A percentile compares a stretch with the other conserved stretches of the same genome.
phyloP scores from a whole-genome alignment of 2,888 invertebrate species.

The Diloba caeruleocephala region DNA sequence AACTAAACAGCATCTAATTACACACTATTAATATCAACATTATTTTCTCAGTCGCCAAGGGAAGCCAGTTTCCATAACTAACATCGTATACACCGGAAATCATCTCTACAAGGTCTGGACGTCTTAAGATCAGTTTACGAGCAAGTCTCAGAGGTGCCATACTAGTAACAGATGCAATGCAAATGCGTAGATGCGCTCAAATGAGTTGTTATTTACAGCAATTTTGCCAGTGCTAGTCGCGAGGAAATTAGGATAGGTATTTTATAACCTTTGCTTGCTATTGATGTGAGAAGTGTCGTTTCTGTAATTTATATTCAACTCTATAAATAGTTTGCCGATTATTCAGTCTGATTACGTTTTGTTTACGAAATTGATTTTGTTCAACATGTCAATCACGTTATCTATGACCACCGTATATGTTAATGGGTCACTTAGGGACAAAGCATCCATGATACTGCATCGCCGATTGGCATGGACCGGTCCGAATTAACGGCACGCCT shows the following conservation, averaged over 20 bases:
- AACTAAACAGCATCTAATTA: conserved; percentile 37
- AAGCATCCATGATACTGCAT: no score
- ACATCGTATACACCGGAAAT: conserved; percentile 40
- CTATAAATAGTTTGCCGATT: no score
- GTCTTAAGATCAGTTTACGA: conserved; percentile 29
- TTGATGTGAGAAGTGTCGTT: background rate
- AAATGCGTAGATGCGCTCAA: conserved; percentile 21
- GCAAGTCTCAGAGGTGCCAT: conserved; percentile 29
- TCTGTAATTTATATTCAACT: background rate
- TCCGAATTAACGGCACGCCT: no score
- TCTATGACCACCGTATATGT: no score
- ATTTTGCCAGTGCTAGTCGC: conserved; percentile 6
- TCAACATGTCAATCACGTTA: no score
- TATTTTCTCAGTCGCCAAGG: background rate
- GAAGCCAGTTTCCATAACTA: conserved; percentile 27
- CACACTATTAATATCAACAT: conserved; percentile 25
- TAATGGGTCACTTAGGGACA: no score
- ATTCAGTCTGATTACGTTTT: no score
- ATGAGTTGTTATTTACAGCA: conserved; percentile 28
- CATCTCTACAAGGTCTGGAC: conserved; percentile 14
- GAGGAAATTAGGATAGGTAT: conserved; percentile 2
- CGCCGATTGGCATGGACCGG: no score
- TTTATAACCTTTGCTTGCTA: background rate
- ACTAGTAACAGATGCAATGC: conserved; percentile 28
- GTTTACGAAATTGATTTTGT: no score